phyloP scores from a whole-genome alignment of 2,888 invertebrate species.

The Orthonevra nobilis region DNA sequence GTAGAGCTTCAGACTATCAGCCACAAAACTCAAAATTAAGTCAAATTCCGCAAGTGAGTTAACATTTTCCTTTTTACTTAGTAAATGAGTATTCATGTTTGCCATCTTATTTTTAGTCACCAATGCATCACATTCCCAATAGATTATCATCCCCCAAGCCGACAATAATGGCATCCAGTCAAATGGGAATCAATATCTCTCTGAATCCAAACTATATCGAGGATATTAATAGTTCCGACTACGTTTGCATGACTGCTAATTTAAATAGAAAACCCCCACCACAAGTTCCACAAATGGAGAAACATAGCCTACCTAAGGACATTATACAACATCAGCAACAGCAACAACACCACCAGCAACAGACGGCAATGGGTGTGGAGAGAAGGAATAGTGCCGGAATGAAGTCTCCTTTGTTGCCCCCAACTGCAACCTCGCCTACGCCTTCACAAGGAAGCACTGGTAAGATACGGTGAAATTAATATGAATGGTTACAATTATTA shows the following conservation, averaged over 20 bases:
- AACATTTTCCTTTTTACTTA: not conserved
- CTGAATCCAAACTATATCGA: slow-evolving; percentile 82
- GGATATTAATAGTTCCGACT: slow-evolving; percentile 89
- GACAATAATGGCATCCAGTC: slow-evolving; percentile 32
- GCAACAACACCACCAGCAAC: slow-evolving; percentile 68
- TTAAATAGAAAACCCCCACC: slow-evolving; percentile 76
- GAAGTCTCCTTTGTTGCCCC: slow-evolving; percentile 68
- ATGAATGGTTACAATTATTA: slow-evolving; percentile 8
- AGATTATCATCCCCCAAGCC: slow-evolving; percentile 59
- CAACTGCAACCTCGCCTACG: slow-evolving; percentile 83
- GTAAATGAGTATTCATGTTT: not conserved
- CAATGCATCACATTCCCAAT: slow-evolving; percentile 73
- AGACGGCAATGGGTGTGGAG: slow-evolving; percentile 59
- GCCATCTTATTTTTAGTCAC: slow-evolving; percentile 59
- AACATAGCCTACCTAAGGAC: slow-evolving; percentile 36
- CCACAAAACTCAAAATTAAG: slow-evolving; percentile 47
- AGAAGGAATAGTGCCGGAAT: slow-evolving; percentile 44
- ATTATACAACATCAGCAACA: slow-evolving; percentile 41
- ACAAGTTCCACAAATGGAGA: slow-evolving; percentile 43
- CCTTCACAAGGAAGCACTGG: slow-evolving; percentile 85
- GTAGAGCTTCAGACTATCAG: slow-evolving; percentile 42
- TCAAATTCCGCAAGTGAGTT: slow-evolving; percentile 62
- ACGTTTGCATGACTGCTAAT: slow-evolving; percentile 92
- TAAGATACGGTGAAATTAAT: slow-evolving; percentile 60
- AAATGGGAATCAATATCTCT: slow-evolving; percentile 77